Evolutionary conservation across 2,888 invertebrate genomes (phyloP).

Genomic region (Drosophila kuntzei): DNA sequence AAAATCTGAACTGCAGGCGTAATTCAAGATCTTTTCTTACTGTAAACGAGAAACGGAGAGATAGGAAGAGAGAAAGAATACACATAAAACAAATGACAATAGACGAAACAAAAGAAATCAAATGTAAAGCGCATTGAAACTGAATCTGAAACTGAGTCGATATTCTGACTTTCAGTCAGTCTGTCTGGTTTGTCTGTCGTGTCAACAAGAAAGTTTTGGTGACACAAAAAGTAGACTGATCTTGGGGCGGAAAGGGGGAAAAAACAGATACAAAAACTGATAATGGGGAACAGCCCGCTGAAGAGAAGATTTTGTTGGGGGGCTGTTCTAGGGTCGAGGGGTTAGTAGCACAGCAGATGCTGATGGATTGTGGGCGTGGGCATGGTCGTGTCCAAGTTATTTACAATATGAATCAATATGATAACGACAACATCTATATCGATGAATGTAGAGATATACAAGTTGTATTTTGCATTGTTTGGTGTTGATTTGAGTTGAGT

Average conservation of each 20-base stretch:
- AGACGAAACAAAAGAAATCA: constrained; percentile 46
- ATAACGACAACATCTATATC: constrained; percentile 62
- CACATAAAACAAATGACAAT: constrained; percentile 65
- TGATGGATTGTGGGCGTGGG: constrained; percentile 34
- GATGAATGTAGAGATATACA: constrained; percentile 36
- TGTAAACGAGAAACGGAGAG: constrained; percentile 86
- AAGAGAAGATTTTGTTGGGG: constrained; percentile 23
- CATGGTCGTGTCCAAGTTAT: constrained; percentile 59
- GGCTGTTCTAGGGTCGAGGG: constrained; percentile 39
- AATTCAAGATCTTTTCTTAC: constrained; percentile 98
- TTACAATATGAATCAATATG: constrained; percentile 54
- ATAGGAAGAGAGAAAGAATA: constrained; percentile 64
- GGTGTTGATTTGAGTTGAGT: constrained; percentile 5
- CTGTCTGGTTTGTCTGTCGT: constrained; percentile 28
- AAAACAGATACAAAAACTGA: constrained; percentile 48
- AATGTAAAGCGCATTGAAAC: constrained; percentile 49
- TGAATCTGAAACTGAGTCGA: constrained; percentile 18
- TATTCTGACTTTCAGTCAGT: constrained; percentile 3
- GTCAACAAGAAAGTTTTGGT: constrained; percentile 26
- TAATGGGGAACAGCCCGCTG: constrained; percentile 42
- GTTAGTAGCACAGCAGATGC: constrained; percentile 69
- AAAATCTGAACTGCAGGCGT: constrained; percentile 97
- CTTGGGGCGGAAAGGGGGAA: constrained; percentile 11
- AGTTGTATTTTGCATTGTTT: neutral
- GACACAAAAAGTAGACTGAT: constrained; percentile 44